Conservation (phyloP, 2,888 invertebrate species). For the Coelinius sp. region DNA sequence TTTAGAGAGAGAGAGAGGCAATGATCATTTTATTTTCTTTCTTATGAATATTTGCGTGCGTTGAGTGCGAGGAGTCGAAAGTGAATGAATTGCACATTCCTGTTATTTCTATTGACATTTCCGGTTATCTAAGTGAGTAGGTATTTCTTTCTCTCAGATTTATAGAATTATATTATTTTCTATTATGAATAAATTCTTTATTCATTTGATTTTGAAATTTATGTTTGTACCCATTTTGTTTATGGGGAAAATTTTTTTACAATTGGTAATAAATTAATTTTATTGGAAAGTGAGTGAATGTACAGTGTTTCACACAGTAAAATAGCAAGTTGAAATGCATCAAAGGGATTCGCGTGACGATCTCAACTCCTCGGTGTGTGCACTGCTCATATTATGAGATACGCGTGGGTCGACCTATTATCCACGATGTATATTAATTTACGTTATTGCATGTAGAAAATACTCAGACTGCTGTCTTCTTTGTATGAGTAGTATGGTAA, state of each 20-base stretch:
- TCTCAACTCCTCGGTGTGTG: constrained; percentile 1
- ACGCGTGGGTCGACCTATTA: constrained; percentile 17
- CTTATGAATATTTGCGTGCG: neutral
- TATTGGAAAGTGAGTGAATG: constrained; percentile 1
- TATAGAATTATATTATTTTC: no score
- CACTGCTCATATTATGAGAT: neutral
- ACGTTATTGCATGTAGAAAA: constrained; percentile 14
- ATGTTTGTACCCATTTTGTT: no score
- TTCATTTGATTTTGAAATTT: no score
- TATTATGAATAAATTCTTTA: no score
- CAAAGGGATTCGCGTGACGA: constrained; percentile 18
- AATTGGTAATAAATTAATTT: neutral
- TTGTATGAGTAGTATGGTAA: neutral
- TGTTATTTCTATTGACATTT: neutral
- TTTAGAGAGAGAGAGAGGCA: no score
- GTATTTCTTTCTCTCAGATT: no score
- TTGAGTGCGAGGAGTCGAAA: neutral
- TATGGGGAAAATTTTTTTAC: no score
- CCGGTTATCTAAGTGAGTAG: neutral
- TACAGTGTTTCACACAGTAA: constrained; percentile 8
- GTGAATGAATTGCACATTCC: neutral
- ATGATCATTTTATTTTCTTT: no score
- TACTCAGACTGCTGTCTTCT: neutral
- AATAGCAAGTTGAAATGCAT: constrained; percentile 2
- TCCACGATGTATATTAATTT: constrained; percentile 16